Conservation (phyloP, 2,797 vertebrate genomes). For the Gymnothorax javanicus region DNA sequence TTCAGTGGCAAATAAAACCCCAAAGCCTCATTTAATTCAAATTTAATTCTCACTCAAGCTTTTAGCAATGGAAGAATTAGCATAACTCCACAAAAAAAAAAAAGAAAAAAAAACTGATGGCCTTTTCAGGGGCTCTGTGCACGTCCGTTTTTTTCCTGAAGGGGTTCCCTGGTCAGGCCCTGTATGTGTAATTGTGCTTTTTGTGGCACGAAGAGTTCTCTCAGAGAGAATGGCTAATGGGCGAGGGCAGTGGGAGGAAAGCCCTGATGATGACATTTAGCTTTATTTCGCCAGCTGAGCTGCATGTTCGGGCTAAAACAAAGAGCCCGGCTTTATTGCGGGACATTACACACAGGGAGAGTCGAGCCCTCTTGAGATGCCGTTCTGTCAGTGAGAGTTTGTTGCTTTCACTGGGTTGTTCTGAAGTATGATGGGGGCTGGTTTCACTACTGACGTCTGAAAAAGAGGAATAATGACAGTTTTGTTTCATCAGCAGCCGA, state of each 20-base stretch:
- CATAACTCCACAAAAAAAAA: constrained; percentile 87
- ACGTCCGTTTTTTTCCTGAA: constrained; percentile 46
- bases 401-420: not conserved
- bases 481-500: not conserved
- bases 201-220: constrained; percentile 69
- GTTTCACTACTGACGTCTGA: not conserved
- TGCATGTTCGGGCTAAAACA: constrained; percentile 43
- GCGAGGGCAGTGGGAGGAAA: constrained; percentile 40
- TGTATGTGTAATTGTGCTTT: constrained; percentile 68
- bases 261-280: constrained; percentile 52
- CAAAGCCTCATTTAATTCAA: constrained; percentile 94
- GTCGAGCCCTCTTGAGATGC: constrained; percentile 52
- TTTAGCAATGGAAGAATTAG: constrained; percentile 88
- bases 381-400: constrained; percentile 24
- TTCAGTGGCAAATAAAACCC: constrained; percentile 76
- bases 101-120: constrained; percentile 52
- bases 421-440: not conserved
- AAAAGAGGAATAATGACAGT: not conserved
- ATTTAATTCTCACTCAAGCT: constrained; percentile 89
- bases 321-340: constrained; percentile 38
- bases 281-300: constrained; percentile 48
- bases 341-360: constrained; percentile 51
- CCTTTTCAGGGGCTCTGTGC: constrained; percentile 65
- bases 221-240: constrained; percentile 72
- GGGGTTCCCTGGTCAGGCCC: constrained; percentile 45